A percentile compares a stretch with the other conserved stretches of the same genome.
These are phyloP conservation scores for Sphecodes monilicornis DNA, from an alignment of 2,888 invertebrate species.

Conservation along the genomic window DNA sequence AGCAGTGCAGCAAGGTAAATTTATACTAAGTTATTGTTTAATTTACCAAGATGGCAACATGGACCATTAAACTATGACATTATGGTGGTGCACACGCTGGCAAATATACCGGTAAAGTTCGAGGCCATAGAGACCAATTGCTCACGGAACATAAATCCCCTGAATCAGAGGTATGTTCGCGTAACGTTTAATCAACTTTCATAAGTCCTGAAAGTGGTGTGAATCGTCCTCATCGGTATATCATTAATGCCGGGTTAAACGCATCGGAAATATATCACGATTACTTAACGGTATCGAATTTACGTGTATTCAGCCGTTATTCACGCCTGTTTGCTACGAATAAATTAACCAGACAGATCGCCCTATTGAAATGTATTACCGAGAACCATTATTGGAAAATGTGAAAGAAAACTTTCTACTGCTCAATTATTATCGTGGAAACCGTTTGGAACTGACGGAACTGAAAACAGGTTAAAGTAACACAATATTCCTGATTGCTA, in stretches of 20 bases:
- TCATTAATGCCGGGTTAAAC: constrained; percentile 5
- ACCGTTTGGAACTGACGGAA: neutral
- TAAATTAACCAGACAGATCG: neutral
- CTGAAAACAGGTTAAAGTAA: neutral
- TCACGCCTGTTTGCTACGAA: neutral
- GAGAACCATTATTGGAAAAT: neutral
- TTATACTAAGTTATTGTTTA: constrained; percentile 4
- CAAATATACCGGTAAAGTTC: constrained; percentile 4
- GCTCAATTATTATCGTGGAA: neutral
- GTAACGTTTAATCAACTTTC: constrained; percentile 19
- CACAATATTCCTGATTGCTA: neutral
- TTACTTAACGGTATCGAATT: neutral
- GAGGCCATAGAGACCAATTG: constrained; percentile 8
- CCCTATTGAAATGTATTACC: neutral
- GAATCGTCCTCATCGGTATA: constrained; percentile 5
- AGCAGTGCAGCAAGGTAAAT: neutral
- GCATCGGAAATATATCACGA: constrained; percentile 10
- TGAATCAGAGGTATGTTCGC: neutral
- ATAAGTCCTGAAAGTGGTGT: constrained; percentile 16
- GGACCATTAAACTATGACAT: constrained; percentile 7
- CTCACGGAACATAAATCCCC: neutral
- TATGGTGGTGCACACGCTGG: neutral
- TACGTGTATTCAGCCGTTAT: neutral
- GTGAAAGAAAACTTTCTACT: neutral
- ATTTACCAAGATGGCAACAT: constrained; percentile 12